Base-by-base conservation (phyloP, 92 coral and sea anemone genomes). In the Nematostella vectensis region DNA sequence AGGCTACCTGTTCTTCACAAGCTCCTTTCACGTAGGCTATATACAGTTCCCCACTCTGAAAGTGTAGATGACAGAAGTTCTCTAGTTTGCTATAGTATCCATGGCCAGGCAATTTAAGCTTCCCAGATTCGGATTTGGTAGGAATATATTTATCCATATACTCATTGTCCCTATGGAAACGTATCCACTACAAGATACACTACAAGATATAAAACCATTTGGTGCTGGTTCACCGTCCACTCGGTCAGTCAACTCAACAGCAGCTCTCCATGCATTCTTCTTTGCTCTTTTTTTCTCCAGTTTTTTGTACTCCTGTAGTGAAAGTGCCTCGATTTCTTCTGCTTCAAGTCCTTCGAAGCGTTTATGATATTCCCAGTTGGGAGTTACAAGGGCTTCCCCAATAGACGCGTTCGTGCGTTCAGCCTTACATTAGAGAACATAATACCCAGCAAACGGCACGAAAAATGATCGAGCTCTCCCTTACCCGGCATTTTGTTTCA, bases 201-300 rank as follows among this genome's bases (percentile, higher is more conserved):
- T 2, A 48, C 72, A 68, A 4, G 65, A 50, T 9, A 70, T 17
- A 47, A 62, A 77, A 1, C 69, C 81, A 67, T 33, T 42, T 55
- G 80, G 86, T 17, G 80, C 86, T 18, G 86, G 86, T 48, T 80
- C 87, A 52, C 81, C 81, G 44, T 80, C 87, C 19, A 80, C 87
- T 61, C 77, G 37, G 16, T 70, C 36, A 20, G 77, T 44, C 50
- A 73, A 45, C 48, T 80, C 82, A 33, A 61, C 66, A 29, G 74
- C 83, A 29, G 63, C 82, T 48, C 62, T 69, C 81, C 79, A 75
- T 16, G 78, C 78, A 40, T 81, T 81, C 50, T 58, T 57, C 60
- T 65, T 31, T 80, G 74, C 68, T 48, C 79, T 25, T 55, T 75
- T 55, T 15, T 49, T 63, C 61, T 81, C 88, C 1, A 68, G 67